Evolutionary conservation across 2,888 invertebrate genomes (phyloP).

Genomic region (Plemyria rubiginata): DNA sequence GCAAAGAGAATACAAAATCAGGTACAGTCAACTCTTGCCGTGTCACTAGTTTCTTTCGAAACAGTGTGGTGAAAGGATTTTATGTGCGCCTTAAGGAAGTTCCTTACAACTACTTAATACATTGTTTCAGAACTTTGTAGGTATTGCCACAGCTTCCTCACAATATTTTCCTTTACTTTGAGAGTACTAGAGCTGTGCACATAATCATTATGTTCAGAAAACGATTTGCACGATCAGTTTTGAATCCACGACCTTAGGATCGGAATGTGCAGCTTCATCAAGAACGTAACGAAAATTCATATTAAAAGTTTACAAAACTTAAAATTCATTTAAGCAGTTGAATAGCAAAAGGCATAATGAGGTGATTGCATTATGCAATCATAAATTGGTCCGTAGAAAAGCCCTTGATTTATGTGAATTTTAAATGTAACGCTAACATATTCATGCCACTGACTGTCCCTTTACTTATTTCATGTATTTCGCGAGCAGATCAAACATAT

Average conservation of each 20-base stretch:
- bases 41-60: no score
- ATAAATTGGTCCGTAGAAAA: not conserved
- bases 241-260: no score
- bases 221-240: no score
- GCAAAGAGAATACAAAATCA: slow-evolving; percentile 27
- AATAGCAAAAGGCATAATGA: not conserved
- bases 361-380: not conserved
- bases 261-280: no score
- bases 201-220: no score
- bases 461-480: slow-evolving; percentile 3
- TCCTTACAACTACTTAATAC: no score
- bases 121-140: no score
- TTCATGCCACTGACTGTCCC: not conserved
- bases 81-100: no score
- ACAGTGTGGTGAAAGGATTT: no score
- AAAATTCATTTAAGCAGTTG: not conserved
- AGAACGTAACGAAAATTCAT: not conserved
- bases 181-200: no score
- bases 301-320: not conserved
- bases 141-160: no score
- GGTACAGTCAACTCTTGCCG: not conserved
- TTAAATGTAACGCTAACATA: not conserved
- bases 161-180: no score
- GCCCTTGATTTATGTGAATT: not conserved
- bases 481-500: slow-evolving; percentile 17